Evolutionary conservation across 1,140 invertebrate genomes (phyloP), one percentile per base, ranked within the genome.

Genomic region (Vollenhovia emeryi): DNA sequence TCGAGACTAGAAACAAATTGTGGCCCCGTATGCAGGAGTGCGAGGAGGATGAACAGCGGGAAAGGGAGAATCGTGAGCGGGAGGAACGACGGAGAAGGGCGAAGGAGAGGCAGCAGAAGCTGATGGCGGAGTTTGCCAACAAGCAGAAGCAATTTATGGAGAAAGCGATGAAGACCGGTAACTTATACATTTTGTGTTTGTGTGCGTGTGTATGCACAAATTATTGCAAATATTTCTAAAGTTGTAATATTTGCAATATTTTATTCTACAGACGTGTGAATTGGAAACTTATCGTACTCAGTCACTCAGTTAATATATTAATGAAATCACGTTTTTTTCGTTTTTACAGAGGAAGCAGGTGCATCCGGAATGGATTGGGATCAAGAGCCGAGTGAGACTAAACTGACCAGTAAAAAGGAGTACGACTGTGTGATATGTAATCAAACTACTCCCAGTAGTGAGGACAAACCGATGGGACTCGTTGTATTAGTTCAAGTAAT

Each of bases 381-480:
- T 73, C 96, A 96, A 45, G 96, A 96, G 55, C 96, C 96, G 55
- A 95, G 96, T 69, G 76, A 92, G 30, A 88, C 91, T 9, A 94
- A 93, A 89, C 85, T 95, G 48, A 89, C 94, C 90, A 97, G 95
- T 92, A 96, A 96, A 94, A 96, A 96, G 92, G 97, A 98, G 94
- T 99, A 99, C 93, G 98, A 99, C 93, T 99, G 99, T 95, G 98
- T 99, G 66, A 99, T 99, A 91, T 99, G 99, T 94, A 98, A 97
- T 95, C 98, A 98, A 95, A 98, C 97, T 69, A 97, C 98, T 57
- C 96, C 97, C 9, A 98, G 97, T 89, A 98, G 97, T 0, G 96
- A 97, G 90, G 96, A 97, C 13, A 97, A 98, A 94, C 98, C 98
- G 21, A 97, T 99, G 92, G 98, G 98, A 11, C 95, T 99, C 30